These are phyloP conservation scores for Leptoteleia sp. DNA, from an alignment of 1,140 invertebrate genomes.

Conservation along the genomic window DNA sequence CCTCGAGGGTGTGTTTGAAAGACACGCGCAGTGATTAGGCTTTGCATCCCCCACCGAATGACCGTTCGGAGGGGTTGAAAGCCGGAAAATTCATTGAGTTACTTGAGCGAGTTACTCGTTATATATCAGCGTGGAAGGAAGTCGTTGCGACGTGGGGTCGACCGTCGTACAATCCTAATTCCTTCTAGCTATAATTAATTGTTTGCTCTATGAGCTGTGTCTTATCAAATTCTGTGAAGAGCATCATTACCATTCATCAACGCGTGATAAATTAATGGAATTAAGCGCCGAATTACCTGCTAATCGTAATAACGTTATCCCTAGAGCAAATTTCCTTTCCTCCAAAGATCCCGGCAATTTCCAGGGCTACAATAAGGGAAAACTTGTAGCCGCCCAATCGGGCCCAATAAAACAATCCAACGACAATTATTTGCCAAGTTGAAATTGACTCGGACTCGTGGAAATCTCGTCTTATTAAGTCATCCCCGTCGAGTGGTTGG, in stretches of 20 bases:
- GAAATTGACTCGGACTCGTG: too few relatives aligned
- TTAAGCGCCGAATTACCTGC: slow-evolving; percentile 11
- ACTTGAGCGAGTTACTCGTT: slow-evolving; percentile 75
- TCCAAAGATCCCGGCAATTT: too few relatives aligned
- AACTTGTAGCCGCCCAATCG: too few relatives aligned
- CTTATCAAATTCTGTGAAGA: slow-evolving; percentile 66
- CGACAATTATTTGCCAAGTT: too few relatives aligned
- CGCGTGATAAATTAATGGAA: slow-evolving; percentile 42
- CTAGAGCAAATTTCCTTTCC: too few relatives aligned
- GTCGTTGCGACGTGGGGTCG: slow-evolving; percentile 69
- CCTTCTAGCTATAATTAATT: slow-evolving; percentile 69
- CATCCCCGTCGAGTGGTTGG: too few relatives aligned
- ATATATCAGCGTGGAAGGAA: slow-evolving; percentile 75
- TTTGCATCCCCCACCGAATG: slow-evolving; percentile 72
- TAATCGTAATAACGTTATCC: slow-evolving; percentile 12
- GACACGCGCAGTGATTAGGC: slow-evolving; percentile 76
- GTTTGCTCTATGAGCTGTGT: slow-evolving; percentile 61
- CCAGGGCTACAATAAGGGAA: too few relatives aligned
- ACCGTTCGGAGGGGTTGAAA: slow-evolving; percentile 69
- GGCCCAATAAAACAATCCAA: too few relatives aligned
- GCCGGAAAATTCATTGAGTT: slow-evolving; percentile 79
- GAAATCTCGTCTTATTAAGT: too few relatives aligned
- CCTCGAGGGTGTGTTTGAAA: slow-evolving; percentile 73
- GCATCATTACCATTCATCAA: slow-evolving; percentile 57
- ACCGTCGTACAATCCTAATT: slow-evolving; percentile 66